Evolutionary conservation across 2,797 vertebrate genomes (phyloP), one percentile per base, ranked within the genome.

Genomic region (Pampus argenteus): DNA sequence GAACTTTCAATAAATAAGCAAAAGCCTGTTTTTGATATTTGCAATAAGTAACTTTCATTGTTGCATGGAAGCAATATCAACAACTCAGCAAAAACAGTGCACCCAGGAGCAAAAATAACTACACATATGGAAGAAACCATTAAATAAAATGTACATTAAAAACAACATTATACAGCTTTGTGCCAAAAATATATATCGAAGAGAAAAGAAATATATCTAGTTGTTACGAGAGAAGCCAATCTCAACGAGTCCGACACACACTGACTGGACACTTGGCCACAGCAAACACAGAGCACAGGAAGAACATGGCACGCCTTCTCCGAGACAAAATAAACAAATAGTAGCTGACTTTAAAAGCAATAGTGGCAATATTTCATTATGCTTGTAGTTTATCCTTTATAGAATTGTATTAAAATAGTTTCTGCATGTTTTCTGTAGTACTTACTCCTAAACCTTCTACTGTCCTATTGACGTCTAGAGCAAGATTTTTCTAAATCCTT

Each of bases 31-130:
- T 93, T 94, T 94, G 78, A 91, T 95, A 94, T 93, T 94, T 95
- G 94, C 93, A 94, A 93, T 94, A 93, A 95, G 93, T 94, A 90
- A 88, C 91, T 94, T 95, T 95, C 90, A 94, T 95, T 96, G 94
- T 94, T 90, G 95, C 93, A 94, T 93, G 91, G 91, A 96, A 94
- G 95, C 94, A 94, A 94, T 91, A 96, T 88, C 93, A 95, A 95
- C 89, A 93, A 83, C 94, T 96, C 94, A 96, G 95, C 95, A 95
- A 94, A 95, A 88, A 96, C 91, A 94, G 90, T 96, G 95, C 95
- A 97, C 92, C 94, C 74, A 86, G 85, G 92, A 94, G 94, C 94
- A 81, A 93, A 71, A 92, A 91, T 48, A 95, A 95, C 85, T 89
- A 94, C 93, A 93, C 84, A 95, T 93, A 90, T 85, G 86, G 92